Evolutionary conservation across 2,113 vertebrate genomes (phyloP).

Genomic region (Hippolais icterina): DNA sequence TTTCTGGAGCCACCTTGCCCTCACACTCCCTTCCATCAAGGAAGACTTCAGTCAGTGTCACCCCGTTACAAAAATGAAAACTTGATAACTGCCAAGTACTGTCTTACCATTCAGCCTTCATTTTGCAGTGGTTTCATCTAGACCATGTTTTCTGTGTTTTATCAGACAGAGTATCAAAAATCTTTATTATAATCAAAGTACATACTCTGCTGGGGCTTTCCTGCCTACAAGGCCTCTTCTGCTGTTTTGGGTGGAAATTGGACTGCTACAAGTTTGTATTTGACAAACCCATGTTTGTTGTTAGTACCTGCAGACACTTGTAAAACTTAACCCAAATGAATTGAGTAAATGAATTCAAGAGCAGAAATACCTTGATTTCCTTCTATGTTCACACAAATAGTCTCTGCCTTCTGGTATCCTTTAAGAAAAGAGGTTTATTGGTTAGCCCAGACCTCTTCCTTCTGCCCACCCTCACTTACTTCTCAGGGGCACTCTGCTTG

Average conservation of each 20-base stretch:
- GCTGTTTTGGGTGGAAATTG: neutral
- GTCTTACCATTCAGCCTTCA: neutral
- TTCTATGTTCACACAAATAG: neutral
- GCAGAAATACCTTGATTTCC: neutral
- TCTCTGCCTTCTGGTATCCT: neutral
- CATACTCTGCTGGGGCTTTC: accelerated
- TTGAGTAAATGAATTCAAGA: neutral
- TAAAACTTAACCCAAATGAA: neutral
- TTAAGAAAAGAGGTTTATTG: neutral
- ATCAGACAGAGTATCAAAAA: neutral
- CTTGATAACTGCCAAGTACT: accelerated
- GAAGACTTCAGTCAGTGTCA: neutral
- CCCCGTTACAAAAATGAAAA: neutral
- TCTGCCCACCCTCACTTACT: neutral
- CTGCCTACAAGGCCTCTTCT: neutral
- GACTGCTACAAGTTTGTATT: neutral
- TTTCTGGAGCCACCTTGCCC: neutral
- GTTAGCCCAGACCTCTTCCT: neutral
- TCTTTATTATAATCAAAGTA: neutral
- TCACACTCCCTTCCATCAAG: neutral
- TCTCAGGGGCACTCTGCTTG: neutral
- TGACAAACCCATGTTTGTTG: neutral
- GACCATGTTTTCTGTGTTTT: neutral
- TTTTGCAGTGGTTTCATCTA: neutral
- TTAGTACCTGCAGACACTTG: neutral